Base-by-base conservation (phyloP, 2,797 vertebrate genomes). In the Amniataba percoides region DNA sequence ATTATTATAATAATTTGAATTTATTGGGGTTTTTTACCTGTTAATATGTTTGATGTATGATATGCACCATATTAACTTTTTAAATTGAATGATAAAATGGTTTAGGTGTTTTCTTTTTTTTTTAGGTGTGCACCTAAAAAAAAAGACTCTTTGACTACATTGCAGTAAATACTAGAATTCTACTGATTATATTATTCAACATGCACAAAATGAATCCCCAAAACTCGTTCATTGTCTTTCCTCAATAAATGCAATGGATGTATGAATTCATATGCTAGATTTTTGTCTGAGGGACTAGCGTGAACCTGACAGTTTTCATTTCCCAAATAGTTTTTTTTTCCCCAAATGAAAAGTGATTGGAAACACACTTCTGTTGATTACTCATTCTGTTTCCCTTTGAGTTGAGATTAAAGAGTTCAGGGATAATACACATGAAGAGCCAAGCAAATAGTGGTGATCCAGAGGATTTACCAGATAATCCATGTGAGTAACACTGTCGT, bases 391-490 rank as follows among this genome's bases (percentile, higher is more conserved):
- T 65, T 64, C 46, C 42, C 31, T 39, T 25, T 31, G 13, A 6
- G 10, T 48, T 66, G 0, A 67, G 49, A 78, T 75, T 75, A 74
- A 74, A 75, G 57, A 62, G 48, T 19, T 43, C 45, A 19, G n/a
- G 63, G 83, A 81, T 84, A 83, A 84, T 69, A 43, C 57, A 63
- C 43, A 60, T 70, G 10, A 48, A 52, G 57, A 49, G 48, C 40
- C 14, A 57, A 60, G 18, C 14, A 39, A 76, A 82, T 80, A 49
- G 12, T 39, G 61, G 36, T 58, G 57, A 71, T 72, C 40, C 36
- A 15, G 40, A 10, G 74, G 81, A 88, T 88, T 87, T 60, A 72
- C 31, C 18, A 1, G 79, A 78, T 81, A 84, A 86, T 86, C 74
- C 71, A 40, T 53, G 39, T 56, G 64, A 59, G 2, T 73, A 36